Percentiles rank a stretch among this genome's conserved stretches.
Conservation (phyloP, 2,888 invertebrate species). For the Tetrapedia diversipes region DNA sequence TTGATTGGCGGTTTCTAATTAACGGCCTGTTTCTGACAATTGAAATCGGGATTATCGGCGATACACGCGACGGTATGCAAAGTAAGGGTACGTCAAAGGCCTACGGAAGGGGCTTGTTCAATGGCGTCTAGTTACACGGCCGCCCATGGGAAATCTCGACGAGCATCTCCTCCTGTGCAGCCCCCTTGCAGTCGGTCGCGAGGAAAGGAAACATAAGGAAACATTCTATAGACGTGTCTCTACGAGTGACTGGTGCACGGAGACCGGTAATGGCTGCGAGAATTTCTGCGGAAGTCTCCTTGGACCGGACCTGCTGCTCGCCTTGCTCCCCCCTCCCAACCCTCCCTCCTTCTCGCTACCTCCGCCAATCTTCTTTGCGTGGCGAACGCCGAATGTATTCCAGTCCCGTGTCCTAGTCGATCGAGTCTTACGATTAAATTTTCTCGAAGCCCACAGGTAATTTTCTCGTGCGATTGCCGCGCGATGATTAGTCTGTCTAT, state of each 20-base stretch:
- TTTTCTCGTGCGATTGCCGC: slow-evolving; percentile 18
- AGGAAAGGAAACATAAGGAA: slow-evolving; percentile 58
- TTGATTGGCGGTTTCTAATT: slow-evolving; percentile 25
- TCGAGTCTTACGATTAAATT: slow-evolving; percentile 55
- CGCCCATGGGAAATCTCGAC: slow-evolving; percentile 67
- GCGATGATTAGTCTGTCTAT: slow-evolving; percentile 1
- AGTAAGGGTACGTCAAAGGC: slow-evolving; percentile 50
- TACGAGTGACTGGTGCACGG: slow-evolving; percentile 48
- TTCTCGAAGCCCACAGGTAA: slow-evolving; percentile 43
- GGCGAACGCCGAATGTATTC: slow-evolving; percentile 31
- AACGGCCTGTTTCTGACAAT: slow-evolving; percentile 24
- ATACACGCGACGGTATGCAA: slow-evolving; percentile 33
- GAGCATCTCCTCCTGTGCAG: slow-evolving; percentile 48
- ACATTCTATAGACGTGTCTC: slow-evolving; percentile 48
- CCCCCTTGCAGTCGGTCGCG: slow-evolving; percentile 36
- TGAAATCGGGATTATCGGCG: slow-evolving; percentile 28
- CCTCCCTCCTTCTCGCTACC: background rate
- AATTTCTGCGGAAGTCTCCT: slow-evolving; percentile 57
- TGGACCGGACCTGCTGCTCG: slow-evolving; percentile 35
- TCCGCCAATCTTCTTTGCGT: too few species aligned
- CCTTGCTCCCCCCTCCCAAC: too few species aligned
- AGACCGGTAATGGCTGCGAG: slow-evolving; percentile 61
- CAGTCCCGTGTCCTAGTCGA: slow-evolving; percentile 33
- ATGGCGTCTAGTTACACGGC: slow-evolving; percentile 42
- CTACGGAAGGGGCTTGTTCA: slow-evolving; percentile 47